Evolutionary conservation across 2,888 invertebrate genomes (phyloP), one percentile per base, ranked within the genome.

Genomic region (Eumacrocentrus americanus): DNA sequence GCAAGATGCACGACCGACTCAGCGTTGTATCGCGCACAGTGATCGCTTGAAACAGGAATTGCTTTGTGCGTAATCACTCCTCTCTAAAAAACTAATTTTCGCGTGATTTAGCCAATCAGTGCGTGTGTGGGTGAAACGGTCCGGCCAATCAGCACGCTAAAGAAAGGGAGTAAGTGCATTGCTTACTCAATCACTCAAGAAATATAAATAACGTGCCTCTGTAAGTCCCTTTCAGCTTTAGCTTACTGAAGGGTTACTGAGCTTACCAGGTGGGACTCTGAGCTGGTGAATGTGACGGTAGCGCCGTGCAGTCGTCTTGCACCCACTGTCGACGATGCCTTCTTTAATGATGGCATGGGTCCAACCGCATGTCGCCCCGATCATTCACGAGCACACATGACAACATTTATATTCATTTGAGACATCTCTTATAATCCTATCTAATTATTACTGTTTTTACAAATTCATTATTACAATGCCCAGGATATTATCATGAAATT

Each of bases 211-310:
- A 37, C 53, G 50, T 50, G 44, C 51, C 44, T 50, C 35, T 47
- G n/a, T 53, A 52, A 62, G 55, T 59, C 61, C 63, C 66, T 64
- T 56, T 40, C 64, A 38, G 65, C 62, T 64, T 63, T 67, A 69
- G 69, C 69, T 69, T n/a, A n/a, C n/a, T 29, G 9, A 29, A 63
- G 62, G 60, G 60, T 61, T 57, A 59, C 63, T 59, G 60, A 69
- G 78, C 84, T 83, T 76, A 85, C 85, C 81, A 86, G 78, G 76
- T 84, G 84, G 65, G 87, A 85, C 71, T 86, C 85, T 64, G 84
- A 83, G 61, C 86, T 86, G 70, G 84, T 84, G 81, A 88, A 87
- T 68, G 87, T 86, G 72, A 88, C 83, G 72, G 76, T 72, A 72
- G 76, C 75, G 75, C 80, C 80, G 74, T 80, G 80, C 65, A 80